Evolutionary conservation across 2,113 vertebrate genomes (phyloP).

Genomic region (Gadus macrocephalus): DNA sequence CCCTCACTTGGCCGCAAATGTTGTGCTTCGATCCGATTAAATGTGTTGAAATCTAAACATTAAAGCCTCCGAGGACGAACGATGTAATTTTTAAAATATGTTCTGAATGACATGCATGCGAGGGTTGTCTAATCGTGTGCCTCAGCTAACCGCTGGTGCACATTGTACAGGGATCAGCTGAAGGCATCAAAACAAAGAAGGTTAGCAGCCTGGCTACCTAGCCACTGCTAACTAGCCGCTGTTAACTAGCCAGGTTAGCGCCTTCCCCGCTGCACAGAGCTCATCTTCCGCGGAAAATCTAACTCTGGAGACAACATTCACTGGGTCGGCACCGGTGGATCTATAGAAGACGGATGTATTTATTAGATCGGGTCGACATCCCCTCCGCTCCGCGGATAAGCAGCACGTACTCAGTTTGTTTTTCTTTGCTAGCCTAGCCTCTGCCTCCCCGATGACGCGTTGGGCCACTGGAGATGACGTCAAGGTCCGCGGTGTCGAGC

Average conservation of each 20-base stretch:
- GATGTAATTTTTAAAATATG: conserved; percentile 12
- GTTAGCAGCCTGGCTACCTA: conserved; percentile 44
- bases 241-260: conserved; percentile 40
- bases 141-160: conserved; percentile 11
- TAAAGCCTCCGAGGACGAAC: not conserved
- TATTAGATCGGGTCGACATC: conserved; percentile 16
- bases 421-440: conserved; percentile 14
- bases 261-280: conserved; percentile 44
- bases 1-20: too few relatives aligned
- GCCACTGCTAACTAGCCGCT: conserved; percentile 54
- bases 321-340: conserved; percentile 1
- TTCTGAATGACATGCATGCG: not conserved
- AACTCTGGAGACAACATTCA: conserved; percentile 18
- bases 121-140: not conserved
- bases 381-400: conserved; percentile 4
- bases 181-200: conserved; percentile 60
- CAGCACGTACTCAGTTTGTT: too few relatives aligned
- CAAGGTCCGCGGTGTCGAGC: conserved; percentile 2
- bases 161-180: conserved; percentile 33
- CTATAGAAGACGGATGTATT: not conserved
- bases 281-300: conserved; percentile 27
- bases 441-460: conserved; percentile 42
- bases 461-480: conserved; percentile 59
- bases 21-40: too few relatives aligned
- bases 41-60: too few relatives aligned